Evolutionary conservation across 2,888 invertebrate genomes (phyloP).

Genomic region (Uloborus plumipes): DNA sequence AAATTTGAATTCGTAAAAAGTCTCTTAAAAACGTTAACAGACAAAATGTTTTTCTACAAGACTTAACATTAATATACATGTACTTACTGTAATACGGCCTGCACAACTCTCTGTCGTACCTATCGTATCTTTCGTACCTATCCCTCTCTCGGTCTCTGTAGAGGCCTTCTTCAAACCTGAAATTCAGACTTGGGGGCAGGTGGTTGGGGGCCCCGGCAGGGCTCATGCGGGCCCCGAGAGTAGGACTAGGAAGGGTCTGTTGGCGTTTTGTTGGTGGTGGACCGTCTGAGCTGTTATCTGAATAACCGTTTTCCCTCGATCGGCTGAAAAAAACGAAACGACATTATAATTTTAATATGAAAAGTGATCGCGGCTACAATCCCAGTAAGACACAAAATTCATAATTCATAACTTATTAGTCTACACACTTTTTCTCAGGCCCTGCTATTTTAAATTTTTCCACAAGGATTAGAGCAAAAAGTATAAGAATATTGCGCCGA

Average conservation of each 20-base stretch:
- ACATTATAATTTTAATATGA: not conserved
- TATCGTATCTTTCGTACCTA: constrained; percentile 68
- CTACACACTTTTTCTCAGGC: too few relatives aligned
- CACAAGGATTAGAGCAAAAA: too few relatives aligned
- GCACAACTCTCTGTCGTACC: constrained; percentile 61
- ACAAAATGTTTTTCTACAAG: too few relatives aligned
- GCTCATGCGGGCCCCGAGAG: constrained; percentile 65
- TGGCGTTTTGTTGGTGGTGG: constrained; percentile 70
- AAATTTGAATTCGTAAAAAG: not conserved
- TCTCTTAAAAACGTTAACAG: not conserved
- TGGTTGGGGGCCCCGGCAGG: constrained; percentile 65
- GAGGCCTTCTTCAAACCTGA: constrained; percentile 71
- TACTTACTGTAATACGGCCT: constrained; percentile 67
- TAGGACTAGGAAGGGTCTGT: constrained; percentile 70
- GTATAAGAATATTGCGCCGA: too few relatives aligned
- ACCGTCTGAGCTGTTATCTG: constrained; percentile 55
- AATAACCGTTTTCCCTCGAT: constrained; percentile 60
- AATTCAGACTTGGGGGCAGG: constrained; percentile 58
- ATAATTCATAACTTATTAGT: too few relatives aligned
- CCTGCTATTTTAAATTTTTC: too few relatives aligned
- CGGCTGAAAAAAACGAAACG: constrained; percentile 32
- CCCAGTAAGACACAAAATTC: too few relatives aligned
- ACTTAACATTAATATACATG: not conserved
- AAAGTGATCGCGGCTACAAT: too few relatives aligned
- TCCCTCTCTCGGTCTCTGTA: constrained; percentile 71